These are phyloP conservation scores for Leptodirus hochenwartii DNA, from an alignment of 2,888 invertebrate genomes.

Conservation along the genomic window DNA sequence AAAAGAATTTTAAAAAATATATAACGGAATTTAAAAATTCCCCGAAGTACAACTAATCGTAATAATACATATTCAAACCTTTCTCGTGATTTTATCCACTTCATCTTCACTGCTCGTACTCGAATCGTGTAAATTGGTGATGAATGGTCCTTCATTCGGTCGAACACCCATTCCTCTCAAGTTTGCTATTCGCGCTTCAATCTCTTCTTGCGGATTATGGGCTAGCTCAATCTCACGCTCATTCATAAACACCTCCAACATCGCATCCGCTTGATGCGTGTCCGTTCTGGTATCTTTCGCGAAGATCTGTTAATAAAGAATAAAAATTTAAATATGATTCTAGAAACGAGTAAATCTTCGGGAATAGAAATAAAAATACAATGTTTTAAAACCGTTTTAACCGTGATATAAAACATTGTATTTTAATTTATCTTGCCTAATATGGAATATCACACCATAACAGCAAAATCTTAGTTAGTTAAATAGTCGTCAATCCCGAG, in stretches of 20 bases:
- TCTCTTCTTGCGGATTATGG: slow-evolving; percentile 31
- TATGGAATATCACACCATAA: no score
- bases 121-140: slow-evolving; percentile 22
- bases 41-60: slow-evolving; percentile 1
- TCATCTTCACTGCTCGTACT: slow-evolving; percentile 24
- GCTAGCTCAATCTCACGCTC: slow-evolving; percentile 29
- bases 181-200: slow-evolving; percentile 33
- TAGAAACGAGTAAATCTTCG: no score
- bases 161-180: slow-evolving; percentile 29
- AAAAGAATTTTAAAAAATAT: no score
- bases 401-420: no score
- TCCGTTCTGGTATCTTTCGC: slow-evolving; percentile 42
- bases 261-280: slow-evolving; percentile 50
- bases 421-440: no score
- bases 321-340: slow-evolving; percentile 8
- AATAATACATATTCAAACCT: slow-evolving; percentile 16
- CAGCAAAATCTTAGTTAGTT: no score
- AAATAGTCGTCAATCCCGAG: no score
- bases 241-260: slow-evolving; percentile 34
- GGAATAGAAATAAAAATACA: no score
- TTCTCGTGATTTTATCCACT: slow-evolving; percentile 24
- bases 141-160: slow-evolving; percentile 22
- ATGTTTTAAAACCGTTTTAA: no score
- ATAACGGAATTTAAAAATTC: no score
- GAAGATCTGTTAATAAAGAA: slow-evolving; percentile 24